Conservation (phyloP, 2,797 vertebrate species). For the Luscinia luscinia region DNA sequence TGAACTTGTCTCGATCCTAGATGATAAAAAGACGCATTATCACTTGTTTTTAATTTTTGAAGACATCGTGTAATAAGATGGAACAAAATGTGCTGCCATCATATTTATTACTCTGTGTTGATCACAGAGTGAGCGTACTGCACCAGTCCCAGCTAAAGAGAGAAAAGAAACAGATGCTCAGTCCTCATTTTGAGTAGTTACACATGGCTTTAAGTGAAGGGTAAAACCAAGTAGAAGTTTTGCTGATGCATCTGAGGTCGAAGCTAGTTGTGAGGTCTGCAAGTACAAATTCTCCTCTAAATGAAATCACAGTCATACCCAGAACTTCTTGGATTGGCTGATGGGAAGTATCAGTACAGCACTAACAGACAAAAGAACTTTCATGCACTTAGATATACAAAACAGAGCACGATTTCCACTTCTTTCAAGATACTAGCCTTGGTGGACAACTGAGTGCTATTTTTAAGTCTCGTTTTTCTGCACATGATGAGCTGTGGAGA, state of each 20-base stretch:
- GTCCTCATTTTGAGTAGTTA: not conserved
- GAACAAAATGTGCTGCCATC: not conserved
- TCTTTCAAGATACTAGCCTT: not conserved
- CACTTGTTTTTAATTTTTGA: not conserved
- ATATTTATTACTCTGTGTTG: not conserved
- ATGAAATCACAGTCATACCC: not conserved
- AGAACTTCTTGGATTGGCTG: not conserved
- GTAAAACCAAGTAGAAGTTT: not conserved
- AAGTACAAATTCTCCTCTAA: not conserved
- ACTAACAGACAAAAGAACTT: not conserved
- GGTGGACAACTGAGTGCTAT: not conserved
- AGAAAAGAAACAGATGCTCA: not conserved
- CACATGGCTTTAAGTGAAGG: not conserved
- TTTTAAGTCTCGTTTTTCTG: constrained; percentile 8
- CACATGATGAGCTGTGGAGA: not conserved
- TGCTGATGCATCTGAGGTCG: not conserved
- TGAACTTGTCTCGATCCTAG: not conserved
- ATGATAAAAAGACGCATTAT: not conserved
- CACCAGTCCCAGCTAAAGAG: not conserved
- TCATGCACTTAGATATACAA: not conserved
- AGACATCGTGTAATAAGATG: not conserved
- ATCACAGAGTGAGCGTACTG: not conserved
- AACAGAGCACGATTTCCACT: not conserved
- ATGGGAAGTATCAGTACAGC: not conserved
- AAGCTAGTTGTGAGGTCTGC: not conserved